Evolutionary conservation across 2,797 vertebrate genomes (phyloP), one percentile per base, ranked within the genome.

Genomic region (Xenops minutus): DNA sequence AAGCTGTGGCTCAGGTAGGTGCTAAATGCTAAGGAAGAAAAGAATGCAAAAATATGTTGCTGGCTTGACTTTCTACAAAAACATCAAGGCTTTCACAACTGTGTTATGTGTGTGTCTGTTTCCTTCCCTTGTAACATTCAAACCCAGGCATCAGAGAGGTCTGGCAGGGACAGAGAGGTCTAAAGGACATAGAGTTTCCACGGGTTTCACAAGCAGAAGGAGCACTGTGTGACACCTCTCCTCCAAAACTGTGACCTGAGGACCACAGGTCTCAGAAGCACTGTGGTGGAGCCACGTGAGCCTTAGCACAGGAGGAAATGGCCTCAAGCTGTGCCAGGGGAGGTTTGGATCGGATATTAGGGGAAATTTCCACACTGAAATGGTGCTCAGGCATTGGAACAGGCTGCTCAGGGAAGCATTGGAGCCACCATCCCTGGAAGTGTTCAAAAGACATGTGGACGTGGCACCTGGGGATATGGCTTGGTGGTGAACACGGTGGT

Each of bases 1-100:
- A 85, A 80, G 78, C 69, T 82, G 89, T 95, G 94, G 94, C 67
- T 95, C 88, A 94, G 94, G 95, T 88, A 67, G 63, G 93, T 51
- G 80, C 29, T 84, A 89, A 94, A 93, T 73, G 73, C 32, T 88
- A 90, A 74, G 69, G 76, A 73, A 73, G 62, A 94, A 85, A 93
- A 91, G 69, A 89, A 88, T n/a, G 44, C 62, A 92, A 84, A 88
- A 78, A 88, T 51, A 85, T 32, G 67, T 61, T 78, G 32, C 77
- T 82, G 34, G 71, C 43, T 93, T 9, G 4, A 37, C 54, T 86
- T 94, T 76, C 78, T 76, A 69, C 41, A 83, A 51, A 86, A 90
- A 72, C 0, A 1, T 22, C 29, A 84, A 4, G 1, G 5, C 75
- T 89, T 91, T 51, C 68, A 58, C 43, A 55, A 44, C 51, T 7